A percentile compares a stretch with the other conserved stretches of the same genome.
Evolutionary conservation across 2,113 vertebrate species (phyloP).

Genomic region (Psephotus haematonotus): DNA sequence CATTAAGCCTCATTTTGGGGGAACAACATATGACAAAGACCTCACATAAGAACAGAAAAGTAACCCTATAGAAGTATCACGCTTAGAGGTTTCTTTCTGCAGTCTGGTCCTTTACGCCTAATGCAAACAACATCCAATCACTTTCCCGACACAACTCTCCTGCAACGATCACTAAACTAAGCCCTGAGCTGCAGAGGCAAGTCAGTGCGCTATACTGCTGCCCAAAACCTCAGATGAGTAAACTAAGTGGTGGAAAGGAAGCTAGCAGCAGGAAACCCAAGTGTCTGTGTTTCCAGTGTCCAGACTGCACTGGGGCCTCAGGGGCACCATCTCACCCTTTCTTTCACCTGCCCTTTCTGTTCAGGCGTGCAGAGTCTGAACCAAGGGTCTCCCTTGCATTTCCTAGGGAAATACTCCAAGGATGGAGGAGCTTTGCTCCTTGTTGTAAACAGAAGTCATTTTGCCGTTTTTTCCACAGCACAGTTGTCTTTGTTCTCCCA

Average conservation of each 20-base stretch:
- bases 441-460: background rate
- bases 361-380: background rate
- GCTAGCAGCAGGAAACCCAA: background rate
- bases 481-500: slow-evolving; percentile 33
- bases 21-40: background rate
- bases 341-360: background rate
- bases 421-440: background rate
- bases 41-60: background rate
- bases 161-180: background rate
- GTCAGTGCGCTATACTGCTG: background rate
- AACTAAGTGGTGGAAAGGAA: background rate
- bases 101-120: background rate
- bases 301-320: background rate
- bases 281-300: background rate
- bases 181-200: background rate
- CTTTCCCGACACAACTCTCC: background rate
- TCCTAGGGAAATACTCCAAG: background rate
- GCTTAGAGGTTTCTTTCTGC: background rate
- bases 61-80: background rate
- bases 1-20: background rate
- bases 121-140: background rate
- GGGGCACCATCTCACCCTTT: background rate
- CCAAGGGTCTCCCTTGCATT: background rate
- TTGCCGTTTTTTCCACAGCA: background rate
- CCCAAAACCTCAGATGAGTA: background rate